Evolutionary conservation across 2,113 vertebrate species (phyloP).

Genomic region (Gymnarchus niloticus): DNA sequence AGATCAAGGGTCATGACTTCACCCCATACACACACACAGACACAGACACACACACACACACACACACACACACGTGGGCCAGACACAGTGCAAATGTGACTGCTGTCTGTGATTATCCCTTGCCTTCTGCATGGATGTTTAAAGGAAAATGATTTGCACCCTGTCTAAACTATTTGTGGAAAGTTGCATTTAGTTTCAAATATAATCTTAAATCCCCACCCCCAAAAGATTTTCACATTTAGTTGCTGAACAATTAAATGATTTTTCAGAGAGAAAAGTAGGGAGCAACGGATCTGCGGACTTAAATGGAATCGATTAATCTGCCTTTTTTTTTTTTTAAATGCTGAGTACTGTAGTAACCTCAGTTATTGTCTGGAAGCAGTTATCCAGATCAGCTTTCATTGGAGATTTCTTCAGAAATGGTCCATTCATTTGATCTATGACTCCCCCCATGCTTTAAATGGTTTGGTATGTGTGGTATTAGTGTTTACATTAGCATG

Average conservation of each 20-base stretch:
- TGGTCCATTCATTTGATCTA: background rate
- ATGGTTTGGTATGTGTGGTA: background rate
- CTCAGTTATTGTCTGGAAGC: background rate
- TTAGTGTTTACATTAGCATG: background rate
- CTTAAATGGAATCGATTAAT: no score
- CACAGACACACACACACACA: no score
- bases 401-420: background rate
- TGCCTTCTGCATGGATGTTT: background rate
- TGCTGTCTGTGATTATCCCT: background rate
- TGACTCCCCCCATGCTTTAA: background rate
- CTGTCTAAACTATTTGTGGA: background rate
- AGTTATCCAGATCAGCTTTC: background rate
- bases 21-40: background rate
- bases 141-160: background rate
- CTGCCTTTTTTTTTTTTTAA: background rate
- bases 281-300: no score
- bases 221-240: background rate
- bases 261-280: background rate
- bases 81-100: background rate
- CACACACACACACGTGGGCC: background rate
- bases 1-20: background rate
- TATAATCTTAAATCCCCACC: background rate
- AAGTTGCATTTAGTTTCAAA: background rate
- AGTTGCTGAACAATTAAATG: background rate
- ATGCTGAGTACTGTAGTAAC: background rate